These are phyloP conservation scores for Tyrannus savana DNA, from an alignment of 2,113 vertebrate genomes.

Conservation along the genomic window DNA sequence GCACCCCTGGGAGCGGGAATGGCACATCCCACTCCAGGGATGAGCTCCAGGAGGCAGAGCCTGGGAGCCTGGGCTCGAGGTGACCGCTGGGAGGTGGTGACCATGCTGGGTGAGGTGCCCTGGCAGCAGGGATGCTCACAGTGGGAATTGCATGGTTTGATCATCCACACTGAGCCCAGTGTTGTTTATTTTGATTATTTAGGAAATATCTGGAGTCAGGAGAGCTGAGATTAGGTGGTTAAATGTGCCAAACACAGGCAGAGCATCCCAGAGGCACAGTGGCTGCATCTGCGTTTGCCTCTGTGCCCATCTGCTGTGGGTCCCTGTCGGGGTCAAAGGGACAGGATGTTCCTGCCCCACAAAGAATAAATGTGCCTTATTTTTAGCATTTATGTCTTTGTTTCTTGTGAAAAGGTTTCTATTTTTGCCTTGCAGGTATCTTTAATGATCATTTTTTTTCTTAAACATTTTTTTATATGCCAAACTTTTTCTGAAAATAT, in stretches of 20 bases:
- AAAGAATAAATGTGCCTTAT: background rate
- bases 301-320: background rate
- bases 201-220: background rate
- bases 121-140: accelerated
- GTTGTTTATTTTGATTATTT: background rate
- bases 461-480: background rate
- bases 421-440: accelerated
- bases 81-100: accelerated
- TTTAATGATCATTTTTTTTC: background rate
- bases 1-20: background rate
- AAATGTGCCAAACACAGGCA: background rate
- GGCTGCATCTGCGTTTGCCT: background rate
- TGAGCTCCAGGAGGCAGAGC: accelerated
- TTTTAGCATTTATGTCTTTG: background rate
- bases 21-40: accelerated
- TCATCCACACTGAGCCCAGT: background rate
- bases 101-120: accelerated
- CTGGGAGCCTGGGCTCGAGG: accelerated
- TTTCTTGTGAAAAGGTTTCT: background rate
- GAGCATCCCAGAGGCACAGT: background rate
- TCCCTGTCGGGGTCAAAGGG: background rate
- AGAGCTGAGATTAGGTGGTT: background rate
- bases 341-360: background rate
- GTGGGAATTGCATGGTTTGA: background rate
- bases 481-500: background rate